phyloP scores from a whole-genome alignment of 2,113 vertebrate species.

The Osmerus mordax region DNA sequence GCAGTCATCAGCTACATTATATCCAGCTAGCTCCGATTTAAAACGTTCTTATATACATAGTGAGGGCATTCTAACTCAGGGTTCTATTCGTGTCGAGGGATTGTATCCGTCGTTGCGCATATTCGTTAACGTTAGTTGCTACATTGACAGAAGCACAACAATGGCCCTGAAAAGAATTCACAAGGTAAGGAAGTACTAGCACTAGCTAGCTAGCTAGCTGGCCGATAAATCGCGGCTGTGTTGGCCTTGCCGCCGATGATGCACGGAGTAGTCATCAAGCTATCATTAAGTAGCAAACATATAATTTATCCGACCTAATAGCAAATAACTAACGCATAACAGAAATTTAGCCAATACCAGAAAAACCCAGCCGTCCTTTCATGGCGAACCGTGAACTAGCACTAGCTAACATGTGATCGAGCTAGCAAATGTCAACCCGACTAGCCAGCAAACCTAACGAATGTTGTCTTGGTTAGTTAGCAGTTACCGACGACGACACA shows the following conservation, averaged over 20 bases:
- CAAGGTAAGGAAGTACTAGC: conserved; percentile 62
- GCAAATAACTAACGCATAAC: background rate
- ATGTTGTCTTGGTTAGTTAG: too few relatives aligned
- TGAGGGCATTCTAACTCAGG: conserved; percentile 5
- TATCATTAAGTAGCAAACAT: too few relatives aligned
- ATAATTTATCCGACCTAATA: too few relatives aligned
- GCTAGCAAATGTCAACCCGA: too few relatives aligned
- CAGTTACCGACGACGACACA: too few relatives aligned
- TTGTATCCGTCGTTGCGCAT: conserved; percentile 19
- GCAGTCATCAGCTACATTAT: background rate
- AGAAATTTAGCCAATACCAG: too few relatives aligned
- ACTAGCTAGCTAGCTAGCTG: background rate
- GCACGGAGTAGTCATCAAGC: too few relatives aligned
- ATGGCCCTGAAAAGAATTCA: conserved; percentile 76
- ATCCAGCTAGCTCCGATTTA: background rate
- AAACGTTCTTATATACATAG: too few relatives aligned
- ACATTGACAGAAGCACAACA: conserved; percentile 32
- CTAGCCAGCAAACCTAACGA: background rate
- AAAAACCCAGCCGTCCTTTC: too few relatives aligned
- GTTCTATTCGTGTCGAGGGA: background rate
- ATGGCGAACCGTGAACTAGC: too few relatives aligned
- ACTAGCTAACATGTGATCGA: too few relatives aligned
- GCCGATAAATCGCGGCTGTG: background rate
- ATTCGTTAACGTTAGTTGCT: conserved; percentile 20
- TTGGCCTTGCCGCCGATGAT: too few relatives aligned